Percentiles rank a stretch among this genome's conserved stretches.
These are phyloP conservation scores for Rhyacophila brunnea DNA, from an alignment of 1,140 invertebrate species.

Conservation along the genomic window DNA sequence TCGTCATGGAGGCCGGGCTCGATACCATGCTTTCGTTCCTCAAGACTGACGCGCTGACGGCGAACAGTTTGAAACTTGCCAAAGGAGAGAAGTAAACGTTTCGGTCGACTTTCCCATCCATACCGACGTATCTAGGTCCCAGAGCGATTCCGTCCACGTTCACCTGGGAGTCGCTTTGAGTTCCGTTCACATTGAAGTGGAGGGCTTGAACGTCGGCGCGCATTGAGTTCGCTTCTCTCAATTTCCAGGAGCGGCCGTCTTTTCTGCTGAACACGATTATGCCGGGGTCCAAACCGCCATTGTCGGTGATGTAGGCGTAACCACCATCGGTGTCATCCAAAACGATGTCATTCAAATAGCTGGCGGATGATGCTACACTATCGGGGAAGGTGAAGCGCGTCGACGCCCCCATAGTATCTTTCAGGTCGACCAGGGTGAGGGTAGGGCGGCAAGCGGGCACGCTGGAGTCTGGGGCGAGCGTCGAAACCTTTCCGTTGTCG, in stretches of 20 bases:
- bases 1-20: conserved; percentile 38
- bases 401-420: conserved; percentile 54
- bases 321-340: conserved; percentile 65
- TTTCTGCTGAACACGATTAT: conserved; percentile 65
- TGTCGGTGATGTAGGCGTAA: conserved; percentile 69
- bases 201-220: conserved; percentile 55
- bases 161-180: conserved; percentile 51
- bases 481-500: conserved; percentile 61
- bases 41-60: conserved; percentile 57
- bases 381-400: conserved; percentile 57
- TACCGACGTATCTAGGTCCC: conserved; percentile 52
- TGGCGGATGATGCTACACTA: conserved; percentile 51
- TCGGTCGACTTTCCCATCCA: conserved; percentile 47
- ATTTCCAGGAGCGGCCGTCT: conserved; percentile 65
- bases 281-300: conserved; percentile 62
- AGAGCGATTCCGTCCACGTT: conserved; percentile 68
- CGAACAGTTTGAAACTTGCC: conserved; percentile 62
- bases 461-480: conserved; percentile 45
- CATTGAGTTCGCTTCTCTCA: conserved; percentile 63
- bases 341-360: conserved; percentile 67
- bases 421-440: conserved; percentile 66
- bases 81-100: conserved; percentile 65
- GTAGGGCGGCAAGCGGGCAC: conserved; percentile 59
- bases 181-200: conserved; percentile 58
- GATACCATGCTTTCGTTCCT: conserved; percentile 52